Percentiles rank a stretch among this genome's conserved stretches.
Evolutionary conservation across 2,888 invertebrate genomes (phyloP).

Genomic region (Tetramorium bicarinatum): DNA sequence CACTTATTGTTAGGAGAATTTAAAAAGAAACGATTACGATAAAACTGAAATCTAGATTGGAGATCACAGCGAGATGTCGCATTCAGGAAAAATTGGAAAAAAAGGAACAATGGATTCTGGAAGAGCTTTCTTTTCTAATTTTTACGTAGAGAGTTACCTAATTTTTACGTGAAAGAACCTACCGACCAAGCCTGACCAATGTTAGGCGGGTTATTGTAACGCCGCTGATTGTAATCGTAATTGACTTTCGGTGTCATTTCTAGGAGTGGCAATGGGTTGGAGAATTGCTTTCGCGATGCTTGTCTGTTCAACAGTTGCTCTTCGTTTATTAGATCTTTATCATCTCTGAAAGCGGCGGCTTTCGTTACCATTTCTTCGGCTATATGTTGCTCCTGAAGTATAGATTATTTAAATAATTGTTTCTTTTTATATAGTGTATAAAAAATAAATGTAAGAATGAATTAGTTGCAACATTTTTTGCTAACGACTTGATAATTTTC

Average conservation of each 20-base stretch:
- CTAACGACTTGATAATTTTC: background rate
- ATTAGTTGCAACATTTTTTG: background rate
- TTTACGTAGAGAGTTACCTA: background rate
- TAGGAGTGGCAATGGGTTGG: constrained; percentile 75
- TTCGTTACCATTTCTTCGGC: constrained; percentile 91
- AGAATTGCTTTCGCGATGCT: constrained; percentile 76
- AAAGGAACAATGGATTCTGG: background rate
- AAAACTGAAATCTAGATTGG: background rate
- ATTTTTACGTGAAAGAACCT: constrained; percentile 61
- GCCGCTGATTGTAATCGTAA: constrained; percentile 76
- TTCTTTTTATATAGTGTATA: background rate
- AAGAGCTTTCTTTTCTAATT: background rate
- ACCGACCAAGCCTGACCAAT: constrained; percentile 79
- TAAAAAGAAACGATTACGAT: background rate
- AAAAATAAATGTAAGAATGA: background rate
- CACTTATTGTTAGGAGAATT: too few species aligned
- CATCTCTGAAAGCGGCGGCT: constrained; percentile 88
- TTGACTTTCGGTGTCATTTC: constrained; percentile 76
- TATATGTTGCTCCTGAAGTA: constrained; percentile 90
- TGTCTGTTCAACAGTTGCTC: constrained; percentile 69
- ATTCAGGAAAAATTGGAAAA: constrained; percentile 9
- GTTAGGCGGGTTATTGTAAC: constrained; percentile 72
- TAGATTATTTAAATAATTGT: background rate
- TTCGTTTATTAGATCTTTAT: constrained; percentile 87
- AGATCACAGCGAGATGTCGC: background rate